These are phyloP conservation scores for Zelostemma sp. DNA, from an alignment of 1,140 invertebrate genomes.

Conservation along the genomic window DNA sequence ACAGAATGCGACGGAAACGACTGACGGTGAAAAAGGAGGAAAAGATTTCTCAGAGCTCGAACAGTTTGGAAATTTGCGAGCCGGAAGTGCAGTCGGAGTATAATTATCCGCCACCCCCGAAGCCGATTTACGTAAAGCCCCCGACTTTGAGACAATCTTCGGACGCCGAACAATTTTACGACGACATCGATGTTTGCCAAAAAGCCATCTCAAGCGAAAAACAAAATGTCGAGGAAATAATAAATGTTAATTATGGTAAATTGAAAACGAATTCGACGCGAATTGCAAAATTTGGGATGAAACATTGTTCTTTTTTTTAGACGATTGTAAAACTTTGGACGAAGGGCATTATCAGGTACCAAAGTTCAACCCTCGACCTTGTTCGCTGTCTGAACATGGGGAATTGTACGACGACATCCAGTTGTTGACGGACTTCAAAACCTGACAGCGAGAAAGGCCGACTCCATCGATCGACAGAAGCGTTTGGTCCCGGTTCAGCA, in stretches of 20 bases:
- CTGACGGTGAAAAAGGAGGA: neutral
- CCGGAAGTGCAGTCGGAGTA: slow-evolving; percentile 13
- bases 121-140: slow-evolving; percentile 15
- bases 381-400: neutral
- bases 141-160: neutral
- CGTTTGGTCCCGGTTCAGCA: slow-evolving; percentile 2
- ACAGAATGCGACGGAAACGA: slow-evolving; percentile 13
- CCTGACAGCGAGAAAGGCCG: slow-evolving; percentile 11
- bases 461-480: neutral
- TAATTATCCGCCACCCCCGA: slow-evolving; percentile 14
- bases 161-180: slow-evolving; percentile 20
- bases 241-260: slow-evolving; percentile 12
- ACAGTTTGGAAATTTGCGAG: neutral
- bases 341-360: slow-evolving; percentile 18
- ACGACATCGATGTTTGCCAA: slow-evolving; percentile 27
- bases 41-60: neutral
- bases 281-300: too few relatives aligned
- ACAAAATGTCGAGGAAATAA: slow-evolving; percentile 12
- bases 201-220: slow-evolving; percentile 15
- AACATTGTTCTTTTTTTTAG: too few relatives aligned
- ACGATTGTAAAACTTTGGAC: neutral
- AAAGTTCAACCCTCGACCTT: slow-evolving; percentile 2
- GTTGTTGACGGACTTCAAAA: slow-evolving; percentile 26
- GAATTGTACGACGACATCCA: slow-evolving; percentile 29
- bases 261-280: too few relatives aligned